Conservation (phyloP, 2,888 invertebrate genomes). For the Drosophila tripunctata region DNA sequence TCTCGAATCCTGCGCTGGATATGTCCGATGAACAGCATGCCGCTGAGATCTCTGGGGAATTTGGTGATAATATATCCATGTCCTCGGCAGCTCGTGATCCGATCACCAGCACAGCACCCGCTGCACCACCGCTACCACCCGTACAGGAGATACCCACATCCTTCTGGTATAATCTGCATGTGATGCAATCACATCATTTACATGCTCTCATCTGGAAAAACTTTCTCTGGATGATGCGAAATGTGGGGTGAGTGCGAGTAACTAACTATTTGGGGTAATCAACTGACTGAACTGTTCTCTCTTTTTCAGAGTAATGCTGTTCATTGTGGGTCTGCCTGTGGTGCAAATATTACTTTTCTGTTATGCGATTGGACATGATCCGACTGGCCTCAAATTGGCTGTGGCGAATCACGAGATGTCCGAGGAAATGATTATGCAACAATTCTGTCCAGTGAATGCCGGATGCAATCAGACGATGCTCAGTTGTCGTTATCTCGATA, state of each 20-base stretch:
- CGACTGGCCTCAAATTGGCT: conserved; percentile 90
- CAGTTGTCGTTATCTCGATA: conserved; percentile 91
- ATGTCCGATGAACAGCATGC: conserved; percentile 88
- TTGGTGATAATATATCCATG: conserved; percentile 93
- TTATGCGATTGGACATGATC: conserved; percentile 94
- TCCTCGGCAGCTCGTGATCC: conserved; percentile 89
- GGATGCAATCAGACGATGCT: conserved; percentile 88
- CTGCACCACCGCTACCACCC: conserved; percentile 88
- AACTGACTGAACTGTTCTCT: conserved; percentile 11
- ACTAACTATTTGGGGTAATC: conserved; percentile 8
- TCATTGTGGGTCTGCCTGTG: conserved; percentile 93
- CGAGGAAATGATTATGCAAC: conserved; percentile 84
- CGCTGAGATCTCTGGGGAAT: conserved; percentile 93
- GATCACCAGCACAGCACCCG: conserved; percentile 86
- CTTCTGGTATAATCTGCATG: conserved; percentile 86
- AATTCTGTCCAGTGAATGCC: conserved; percentile 85
- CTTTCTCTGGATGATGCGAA: conserved; percentile 93
- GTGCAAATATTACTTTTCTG: conserved; percentile 95
- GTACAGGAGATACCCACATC: conserved; percentile 87
- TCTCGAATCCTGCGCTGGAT: conserved; percentile 88
- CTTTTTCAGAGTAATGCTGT: conserved; percentile 89
- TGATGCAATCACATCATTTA: conserved; percentile 90
- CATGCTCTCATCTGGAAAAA: conserved; percentile 95
- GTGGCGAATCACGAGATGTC: conserved; percentile 92
- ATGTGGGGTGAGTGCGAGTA: conserved; percentile 87